These are phyloP conservation scores for Aphaenogaster ashmeadi DNA, from an alignment of 1,140 invertebrate genomes.

Conservation along the genomic window DNA sequence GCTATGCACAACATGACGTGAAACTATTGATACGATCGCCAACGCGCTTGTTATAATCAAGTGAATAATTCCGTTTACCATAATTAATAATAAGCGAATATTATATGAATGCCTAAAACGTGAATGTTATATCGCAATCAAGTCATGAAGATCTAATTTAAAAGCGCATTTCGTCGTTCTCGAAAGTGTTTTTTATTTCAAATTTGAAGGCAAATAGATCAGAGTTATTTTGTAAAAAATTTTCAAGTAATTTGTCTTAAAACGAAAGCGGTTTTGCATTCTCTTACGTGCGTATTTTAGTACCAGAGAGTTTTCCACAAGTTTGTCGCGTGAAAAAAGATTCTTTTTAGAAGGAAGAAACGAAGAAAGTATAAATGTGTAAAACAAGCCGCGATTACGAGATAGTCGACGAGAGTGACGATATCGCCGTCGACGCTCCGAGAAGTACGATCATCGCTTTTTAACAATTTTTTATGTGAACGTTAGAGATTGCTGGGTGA, in stretches of 20 bases:
- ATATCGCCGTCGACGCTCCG: neutral
- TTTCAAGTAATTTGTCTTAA: neutral
- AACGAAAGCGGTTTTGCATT: neutral
- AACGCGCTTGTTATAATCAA: constrained; percentile 28
- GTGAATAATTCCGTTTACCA: constrained; percentile 34
- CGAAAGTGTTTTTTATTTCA: neutral
- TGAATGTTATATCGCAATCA: neutral
- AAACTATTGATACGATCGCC: constrained; percentile 36
- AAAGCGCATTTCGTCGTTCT: neutral
- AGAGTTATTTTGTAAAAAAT: neutral
- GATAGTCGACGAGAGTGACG: neutral
- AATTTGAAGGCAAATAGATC: neutral
- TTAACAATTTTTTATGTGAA: constrained; percentile 9
- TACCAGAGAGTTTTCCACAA: neutral
- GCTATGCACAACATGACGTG: constrained; percentile 2
- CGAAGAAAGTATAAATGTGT: neutral
- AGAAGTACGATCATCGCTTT: neutral
- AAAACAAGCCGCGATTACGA: neutral
- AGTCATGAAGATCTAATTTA: neutral
- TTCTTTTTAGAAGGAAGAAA: neutral
- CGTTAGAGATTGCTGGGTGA: neutral
- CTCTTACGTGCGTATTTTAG: neutral
- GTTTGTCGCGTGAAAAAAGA: neutral
- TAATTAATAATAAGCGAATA: constrained; percentile 49
- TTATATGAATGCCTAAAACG: neutral